These are phyloP conservation scores for Hyperoplus immaculatus DNA, from an alignment of 2,797 vertebrate species.

Conservation along the genomic window DNA sequence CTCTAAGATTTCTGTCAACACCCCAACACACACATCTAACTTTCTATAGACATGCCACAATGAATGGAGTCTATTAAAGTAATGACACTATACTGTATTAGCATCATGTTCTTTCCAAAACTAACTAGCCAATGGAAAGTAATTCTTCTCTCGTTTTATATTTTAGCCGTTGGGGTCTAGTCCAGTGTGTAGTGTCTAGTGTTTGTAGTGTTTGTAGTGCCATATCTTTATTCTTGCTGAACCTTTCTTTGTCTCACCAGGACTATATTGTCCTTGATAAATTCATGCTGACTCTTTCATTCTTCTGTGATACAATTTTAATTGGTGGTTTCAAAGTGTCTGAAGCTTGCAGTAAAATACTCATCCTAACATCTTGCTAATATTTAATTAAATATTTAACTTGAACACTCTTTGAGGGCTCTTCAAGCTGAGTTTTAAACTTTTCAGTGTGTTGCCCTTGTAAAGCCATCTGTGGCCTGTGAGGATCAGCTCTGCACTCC, in stretches of 20 bases:
- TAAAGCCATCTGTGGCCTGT: constrained; percentile 23
- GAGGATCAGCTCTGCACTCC: constrained; percentile 28
- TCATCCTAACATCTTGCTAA: constrained; percentile 25
- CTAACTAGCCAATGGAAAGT: background rate
- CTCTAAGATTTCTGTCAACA: background rate
- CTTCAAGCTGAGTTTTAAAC: background rate
- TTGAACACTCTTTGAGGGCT: constrained; percentile 10
- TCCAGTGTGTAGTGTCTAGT: background rate
- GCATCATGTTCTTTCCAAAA: background rate
- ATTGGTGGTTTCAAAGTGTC: constrained; percentile 19
- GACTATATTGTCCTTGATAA: constrained; percentile 30
- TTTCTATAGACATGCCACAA: no score
- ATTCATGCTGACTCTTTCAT: constrained; percentile 31
- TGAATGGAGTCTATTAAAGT: no score
- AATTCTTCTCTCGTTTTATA: background rate
- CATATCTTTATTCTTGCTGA: background rate
- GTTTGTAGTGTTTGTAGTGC: no score
- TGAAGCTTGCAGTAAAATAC: constrained; percentile 13
- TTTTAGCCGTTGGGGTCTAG: background rate
- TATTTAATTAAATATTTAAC: constrained; percentile 29
- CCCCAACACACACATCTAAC: no score
- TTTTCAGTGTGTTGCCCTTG: constrained; percentile 12
- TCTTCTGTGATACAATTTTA: constrained; percentile 34
- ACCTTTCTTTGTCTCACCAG: background rate
- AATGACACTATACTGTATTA: no score